Base-by-base conservation (phyloP, 1,140 invertebrate genomes). In the Tetraneura akinire region DNA sequence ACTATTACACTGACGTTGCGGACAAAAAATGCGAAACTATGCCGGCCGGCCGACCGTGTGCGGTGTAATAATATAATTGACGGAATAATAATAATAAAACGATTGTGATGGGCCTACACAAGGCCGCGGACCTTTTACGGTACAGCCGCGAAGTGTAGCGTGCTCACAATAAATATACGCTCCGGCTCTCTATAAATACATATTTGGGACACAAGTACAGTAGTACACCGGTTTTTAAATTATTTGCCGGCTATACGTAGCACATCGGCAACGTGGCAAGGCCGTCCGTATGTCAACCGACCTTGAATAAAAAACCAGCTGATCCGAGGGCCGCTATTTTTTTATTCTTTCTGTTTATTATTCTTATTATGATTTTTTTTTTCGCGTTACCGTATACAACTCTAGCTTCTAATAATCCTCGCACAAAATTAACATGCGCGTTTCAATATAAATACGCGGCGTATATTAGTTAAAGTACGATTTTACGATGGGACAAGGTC, bases 191-290 rank as follows among this genome's bases (percentile, higher is more conserved):
- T 68, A 68, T 47, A 16, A 68, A 68, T 68, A 68, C 21, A 23
- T 68, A 68, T 68, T 68, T 47, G 66, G 42, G 21, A 47, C 42
- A 23, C 6, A 68, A 68, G 66, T 68, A 68, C 66, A 37, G 32
- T 42, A 37, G 32, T 42, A 51, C 71, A 74, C 51, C 55, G 53
- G 74, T 78, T 57, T 42, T 26, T n/a, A 37, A 78, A 71, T n/a
- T 45, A 71, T 71, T 71, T 60, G 60, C 51, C 55, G 74, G 74
- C 74, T n/a, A 62, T 14, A 60, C 18, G 13, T 74, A 74, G 21
- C 32, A 45, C 37, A 60, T 55, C 74, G 74, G 74, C 74, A 78
- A 78, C 74, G 21, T 78, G 55, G 74, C 74, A 78, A 78, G 74
- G 74, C 23, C 74, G 55, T 78, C 3, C 55, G 23, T 78, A 60